A percentile compares a stretch with the other conserved stretches of the same genome.
These are phyloP conservation scores for Meiosimyza platycephala DNA, from an alignment of 2,888 invertebrate genomes.

Conservation along the genomic window DNA sequence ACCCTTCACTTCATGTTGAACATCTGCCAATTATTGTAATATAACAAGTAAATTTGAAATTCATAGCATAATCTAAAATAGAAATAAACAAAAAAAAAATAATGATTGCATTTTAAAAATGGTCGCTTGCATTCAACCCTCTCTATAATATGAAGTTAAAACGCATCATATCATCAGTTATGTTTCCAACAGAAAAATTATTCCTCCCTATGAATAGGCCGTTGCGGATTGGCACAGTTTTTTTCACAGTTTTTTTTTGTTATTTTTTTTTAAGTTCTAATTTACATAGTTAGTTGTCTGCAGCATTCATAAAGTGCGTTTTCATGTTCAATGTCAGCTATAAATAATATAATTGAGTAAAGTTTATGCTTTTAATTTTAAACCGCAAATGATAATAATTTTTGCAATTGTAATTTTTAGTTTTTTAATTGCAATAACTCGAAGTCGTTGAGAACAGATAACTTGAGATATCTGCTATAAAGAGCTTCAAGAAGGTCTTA, in stretches of 20 bases:
- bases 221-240: background rate
- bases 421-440: too few species aligned
- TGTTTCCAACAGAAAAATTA: background rate
- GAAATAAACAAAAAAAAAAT: background rate
- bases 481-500: too few species aligned
- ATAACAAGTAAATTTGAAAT: background rate
- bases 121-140: slow-evolving; percentile 1
- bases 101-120: background rate
- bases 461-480: too few species aligned
- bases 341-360: background rate
- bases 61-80: too few species aligned
- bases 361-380: background rate
- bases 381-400: too few species aligned
- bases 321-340: slow-evolving; percentile 24
- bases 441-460: too few species aligned
- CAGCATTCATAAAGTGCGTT: slow-evolving; percentile 15
- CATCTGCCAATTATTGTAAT: slow-evolving; percentile 10
- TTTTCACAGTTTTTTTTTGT: background rate
- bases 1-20: background rate
- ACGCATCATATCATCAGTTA: background rate
- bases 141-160: background rate
- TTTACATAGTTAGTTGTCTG: too few species aligned
- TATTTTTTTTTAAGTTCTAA: too few species aligned
- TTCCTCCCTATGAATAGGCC: background rate
- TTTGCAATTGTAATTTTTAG: too few species aligned